phyloP scores from a whole-genome alignment of 2,888 invertebrate genomes.

The Hybos culiciformis region DNA sequence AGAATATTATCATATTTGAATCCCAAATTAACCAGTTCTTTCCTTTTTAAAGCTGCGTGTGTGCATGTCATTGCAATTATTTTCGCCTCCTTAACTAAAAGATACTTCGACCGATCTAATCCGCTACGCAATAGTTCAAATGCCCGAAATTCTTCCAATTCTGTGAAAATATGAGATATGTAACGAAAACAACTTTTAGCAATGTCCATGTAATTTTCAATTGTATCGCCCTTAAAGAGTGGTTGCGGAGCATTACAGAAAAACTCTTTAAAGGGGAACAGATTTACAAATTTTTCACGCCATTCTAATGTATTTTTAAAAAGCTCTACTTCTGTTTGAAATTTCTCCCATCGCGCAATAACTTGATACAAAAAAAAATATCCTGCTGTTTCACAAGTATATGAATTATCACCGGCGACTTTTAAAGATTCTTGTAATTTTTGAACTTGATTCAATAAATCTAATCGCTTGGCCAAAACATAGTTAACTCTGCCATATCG shows the following conservation, averaged over 20 bases:
- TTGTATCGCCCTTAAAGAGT: slow-evolving; percentile 65
- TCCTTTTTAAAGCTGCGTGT: slow-evolving; percentile 92
- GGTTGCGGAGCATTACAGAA: slow-evolving; percentile 90
- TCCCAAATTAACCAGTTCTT: slow-evolving; percentile 87
- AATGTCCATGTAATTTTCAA: slow-evolving; percentile 71
- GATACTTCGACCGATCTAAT: slow-evolving; percentile 87
- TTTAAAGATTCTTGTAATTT: slow-evolving; percentile 75
- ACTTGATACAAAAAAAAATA: slow-evolving; percentile 93
- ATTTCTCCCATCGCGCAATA: slow-evolving; percentile 83
- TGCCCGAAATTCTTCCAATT: slow-evolving; percentile 94
- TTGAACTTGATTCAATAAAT: slow-evolving; percentile 75
- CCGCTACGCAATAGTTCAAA: slow-evolving; percentile 94
- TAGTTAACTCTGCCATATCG: slow-evolving; percentile 97
- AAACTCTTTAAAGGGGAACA: slow-evolving; percentile 90
- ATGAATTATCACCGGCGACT: slow-evolving; percentile 78
- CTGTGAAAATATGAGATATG: slow-evolving; percentile 89
- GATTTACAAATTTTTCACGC: slow-evolving; percentile 45
- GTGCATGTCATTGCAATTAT: slow-evolving; percentile 99
- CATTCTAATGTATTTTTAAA: slow-evolving; percentile 20
- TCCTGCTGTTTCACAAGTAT: slow-evolving; percentile 97
- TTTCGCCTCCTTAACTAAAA: slow-evolving; percentile 96
- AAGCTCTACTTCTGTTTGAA: slow-evolving; percentile 36
- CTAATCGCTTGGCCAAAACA: slow-evolving; percentile 84
- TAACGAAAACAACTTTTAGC: slow-evolving; percentile 91
- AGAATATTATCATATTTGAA: slow-evolving; percentile 98